Evolutionary conservation across 64 coral and sea anemone genomes (phyloP).

Genomic region (Cladopsammia gracilis): DNA sequence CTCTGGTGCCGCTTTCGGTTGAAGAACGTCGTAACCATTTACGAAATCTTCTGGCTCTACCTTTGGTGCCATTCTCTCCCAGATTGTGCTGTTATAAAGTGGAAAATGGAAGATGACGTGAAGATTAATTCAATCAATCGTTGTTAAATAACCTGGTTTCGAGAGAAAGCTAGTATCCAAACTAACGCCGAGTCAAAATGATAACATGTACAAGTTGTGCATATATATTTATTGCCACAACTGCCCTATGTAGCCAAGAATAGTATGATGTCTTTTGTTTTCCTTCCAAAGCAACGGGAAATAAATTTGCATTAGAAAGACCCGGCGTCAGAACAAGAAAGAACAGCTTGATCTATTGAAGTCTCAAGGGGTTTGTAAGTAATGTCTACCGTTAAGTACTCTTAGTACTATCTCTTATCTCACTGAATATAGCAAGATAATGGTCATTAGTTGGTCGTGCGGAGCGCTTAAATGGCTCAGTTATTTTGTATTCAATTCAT

Average conservation of each 20-base stretch:
- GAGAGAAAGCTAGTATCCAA: neutral
- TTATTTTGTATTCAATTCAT: neutral
- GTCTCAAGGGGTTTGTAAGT: neutral
- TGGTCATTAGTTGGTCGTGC: neutral
- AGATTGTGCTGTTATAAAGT: neutral
- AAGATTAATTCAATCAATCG: neutral
- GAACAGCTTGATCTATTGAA: neutral
- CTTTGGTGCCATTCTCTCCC: conserved; percentile 33
- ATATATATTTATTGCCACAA: neutral
- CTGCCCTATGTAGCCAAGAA: neutral
- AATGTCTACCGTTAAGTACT: neutral
- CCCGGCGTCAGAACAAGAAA: neutral
- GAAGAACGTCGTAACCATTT: neutral
- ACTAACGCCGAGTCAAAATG: neutral
- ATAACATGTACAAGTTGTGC: neutral
- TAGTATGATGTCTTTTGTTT: conserved; percentile 9
- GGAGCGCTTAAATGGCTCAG: neutral
- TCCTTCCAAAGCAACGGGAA: neutral
- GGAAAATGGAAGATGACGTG: neutral
- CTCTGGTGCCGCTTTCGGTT: conserved; percentile 4
- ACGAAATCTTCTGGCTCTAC: conserved; percentile 10
- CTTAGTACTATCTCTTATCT: too few species aligned
- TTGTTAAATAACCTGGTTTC: neutral
- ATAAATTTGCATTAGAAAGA: conserved; percentile 10
- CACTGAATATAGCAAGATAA: neutral